Evolutionary conservation across 2,797 vertebrate genomes (phyloP).

Genomic region (Sarcophilus harrisii): DNA sequence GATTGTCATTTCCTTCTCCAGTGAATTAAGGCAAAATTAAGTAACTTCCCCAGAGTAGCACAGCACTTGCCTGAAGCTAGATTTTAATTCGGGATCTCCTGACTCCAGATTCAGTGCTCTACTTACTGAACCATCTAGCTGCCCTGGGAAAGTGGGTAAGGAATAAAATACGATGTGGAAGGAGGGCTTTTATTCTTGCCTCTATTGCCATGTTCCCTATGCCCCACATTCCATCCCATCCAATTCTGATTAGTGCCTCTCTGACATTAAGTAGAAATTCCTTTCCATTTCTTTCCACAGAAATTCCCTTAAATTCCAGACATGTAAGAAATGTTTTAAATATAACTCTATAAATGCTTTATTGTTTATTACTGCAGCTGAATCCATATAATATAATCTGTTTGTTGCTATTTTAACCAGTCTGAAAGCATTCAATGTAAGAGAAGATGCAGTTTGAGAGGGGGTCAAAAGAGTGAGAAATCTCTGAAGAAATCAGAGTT

Average conservation of each 20-base stretch:
- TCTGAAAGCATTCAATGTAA: not conserved
- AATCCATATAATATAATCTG: not conserved
- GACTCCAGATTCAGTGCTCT: not conserved
- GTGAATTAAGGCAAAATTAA: not conserved
- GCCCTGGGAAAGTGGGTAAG: not conserved
- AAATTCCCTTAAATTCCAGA: not conserved
- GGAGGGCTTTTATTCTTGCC: not conserved
- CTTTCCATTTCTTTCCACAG: not conserved
- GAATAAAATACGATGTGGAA: not conserved
- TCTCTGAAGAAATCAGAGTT: not conserved
- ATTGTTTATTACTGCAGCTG: not conserved
- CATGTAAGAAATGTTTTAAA: not conserved
- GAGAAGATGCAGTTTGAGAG: not conserved
- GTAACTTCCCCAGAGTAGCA: not conserved
- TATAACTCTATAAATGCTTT: not conserved
- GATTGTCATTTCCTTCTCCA: not conserved
- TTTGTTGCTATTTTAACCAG: not conserved
- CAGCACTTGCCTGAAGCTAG: not conserved
- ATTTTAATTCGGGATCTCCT: not conserved
- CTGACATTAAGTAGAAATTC: not conserved
- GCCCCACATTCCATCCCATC: not conserved
- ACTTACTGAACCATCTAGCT: not conserved
- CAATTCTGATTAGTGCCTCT: not conserved
- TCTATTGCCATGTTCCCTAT: not conserved
- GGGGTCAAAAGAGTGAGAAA: not conserved